Conservation (phyloP, 92 coral and sea anemone species). For the Siderastrea radians region DNA sequence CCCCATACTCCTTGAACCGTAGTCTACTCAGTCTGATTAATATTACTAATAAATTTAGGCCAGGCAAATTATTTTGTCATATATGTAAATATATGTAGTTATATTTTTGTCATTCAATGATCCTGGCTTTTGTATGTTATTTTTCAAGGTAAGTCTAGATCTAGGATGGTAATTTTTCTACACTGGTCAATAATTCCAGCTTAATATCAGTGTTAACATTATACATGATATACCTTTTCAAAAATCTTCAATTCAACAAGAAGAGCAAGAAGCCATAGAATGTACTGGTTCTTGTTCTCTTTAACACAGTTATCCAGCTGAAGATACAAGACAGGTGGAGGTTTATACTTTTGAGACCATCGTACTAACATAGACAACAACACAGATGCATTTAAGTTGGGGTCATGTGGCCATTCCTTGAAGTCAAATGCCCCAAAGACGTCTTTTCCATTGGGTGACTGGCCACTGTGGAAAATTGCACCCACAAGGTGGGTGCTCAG, state of each 20-base stretch:
- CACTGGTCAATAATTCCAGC: no score
- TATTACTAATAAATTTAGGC: not conserved
- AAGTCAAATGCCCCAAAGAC: conserved; percentile 50
- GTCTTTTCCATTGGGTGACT: conserved; percentile 33
- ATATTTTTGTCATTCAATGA: no score
- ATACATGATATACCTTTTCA: conserved; percentile 49
- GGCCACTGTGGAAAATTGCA: conserved; percentile 56
- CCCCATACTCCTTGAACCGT: no score
- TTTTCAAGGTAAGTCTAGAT: no score
- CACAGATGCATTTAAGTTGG: conserved; percentile 56
- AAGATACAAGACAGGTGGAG: conserved; percentile 64
- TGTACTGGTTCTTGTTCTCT: conserved; percentile 64
- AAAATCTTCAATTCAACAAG: conserved; percentile 51
- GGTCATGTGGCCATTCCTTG: conserved; percentile 69
- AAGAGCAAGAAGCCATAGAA: conserved; percentile 39
- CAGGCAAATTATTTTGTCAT: no score
- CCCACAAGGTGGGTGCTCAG: conserved; percentile 68
- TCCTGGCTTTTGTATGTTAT: no score
- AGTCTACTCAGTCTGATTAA: no score
- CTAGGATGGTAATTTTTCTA: no score
- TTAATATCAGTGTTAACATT: not conserved
- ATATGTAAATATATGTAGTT: no score
- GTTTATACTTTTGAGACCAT: conserved; percentile 39
- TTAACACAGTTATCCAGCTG: conserved; percentile 64
- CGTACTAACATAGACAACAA: conserved; percentile 5